Base-by-base conservation (phyloP, 2,113 vertebrate genomes). In the Crotalus horridus region DNA sequence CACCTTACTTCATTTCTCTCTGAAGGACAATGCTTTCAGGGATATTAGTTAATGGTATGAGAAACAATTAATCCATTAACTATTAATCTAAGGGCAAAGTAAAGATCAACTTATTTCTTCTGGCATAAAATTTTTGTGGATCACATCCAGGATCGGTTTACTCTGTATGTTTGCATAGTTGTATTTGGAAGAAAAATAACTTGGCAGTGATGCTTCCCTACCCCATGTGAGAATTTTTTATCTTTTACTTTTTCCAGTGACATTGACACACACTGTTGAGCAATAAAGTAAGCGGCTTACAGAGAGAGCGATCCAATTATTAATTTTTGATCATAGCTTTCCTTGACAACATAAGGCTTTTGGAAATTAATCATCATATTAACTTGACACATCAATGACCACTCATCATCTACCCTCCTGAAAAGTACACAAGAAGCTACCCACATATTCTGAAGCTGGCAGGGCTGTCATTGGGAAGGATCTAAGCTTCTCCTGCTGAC, bases 401-500 rank as follows among this genome's bases (percentile, higher is more conserved):
- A 94, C 58, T 95, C 89, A 9, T 94, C 96, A 96, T 94, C 81
- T 93, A 95, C 95, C 93, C 95, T 95, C 95, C 95, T 33, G 59
- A 95, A 96, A 95, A 96, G 95, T 92, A 93, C 97, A 95, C 95
- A 97, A 95, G 97, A 97, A 96, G 95, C 95, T 96, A 94, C 95
- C 97, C 97, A 97, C 97, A 53, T 64, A 97, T 97, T 97, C 93
- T 1, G 0, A 96, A 96, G 95, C 96, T 96, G 90, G 93, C 88
- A 20, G 0, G 12, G 96, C 92, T 96, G 95, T 96, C 96, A 96
- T 92, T 54, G 90, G 96, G 96, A 97, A 95, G 96, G 94, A 94
- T 97, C 97, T 97, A 95, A 97, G 97, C 97, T 96, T 92, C 96
- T 97, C 98, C 98, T 97, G 98, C 97, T 98, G 98, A 97, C 97